phyloP scores from a whole-genome alignment of 2,113 vertebrate species.

The Dicaeum eximium region DNA sequence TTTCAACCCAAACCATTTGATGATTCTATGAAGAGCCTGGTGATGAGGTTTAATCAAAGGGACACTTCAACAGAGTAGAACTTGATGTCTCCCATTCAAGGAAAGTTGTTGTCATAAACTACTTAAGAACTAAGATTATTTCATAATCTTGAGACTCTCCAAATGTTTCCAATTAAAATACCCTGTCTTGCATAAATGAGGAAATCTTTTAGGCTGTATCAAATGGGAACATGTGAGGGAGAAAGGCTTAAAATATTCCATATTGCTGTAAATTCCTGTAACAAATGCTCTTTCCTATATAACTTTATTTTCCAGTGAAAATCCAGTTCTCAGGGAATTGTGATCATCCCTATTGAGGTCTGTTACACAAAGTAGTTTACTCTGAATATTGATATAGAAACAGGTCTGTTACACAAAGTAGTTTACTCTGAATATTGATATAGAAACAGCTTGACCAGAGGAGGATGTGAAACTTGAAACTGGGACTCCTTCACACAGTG shows the following conservation, averaged over 20 bases:
- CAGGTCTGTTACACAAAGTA: neutral
- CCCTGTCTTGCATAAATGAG: neutral
- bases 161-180: neutral
- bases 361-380: neutral
- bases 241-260: neutral
- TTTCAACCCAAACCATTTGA: neutral
- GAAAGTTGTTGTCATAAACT: neutral
- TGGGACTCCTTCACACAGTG: neutral
- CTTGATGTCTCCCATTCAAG: neutral
- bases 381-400: neutral
- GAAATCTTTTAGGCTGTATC: accelerated
- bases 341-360: neutral
- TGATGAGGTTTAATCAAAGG: neutral
- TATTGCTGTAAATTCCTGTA: neutral
- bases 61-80: neutral
- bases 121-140: neutral
- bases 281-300: neutral
- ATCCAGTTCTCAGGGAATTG: neutral
- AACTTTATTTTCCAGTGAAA: neutral
- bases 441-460: neutral
- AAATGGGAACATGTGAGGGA: neutral
- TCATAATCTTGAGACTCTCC: neutral
- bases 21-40: neutral
- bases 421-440: neutral
- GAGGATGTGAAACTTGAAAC: neutral